These are phyloP conservation scores for Cephus pulcher DNA, from an alignment of 2,888 invertebrate genomes.

Conservation along the genomic window DNA sequence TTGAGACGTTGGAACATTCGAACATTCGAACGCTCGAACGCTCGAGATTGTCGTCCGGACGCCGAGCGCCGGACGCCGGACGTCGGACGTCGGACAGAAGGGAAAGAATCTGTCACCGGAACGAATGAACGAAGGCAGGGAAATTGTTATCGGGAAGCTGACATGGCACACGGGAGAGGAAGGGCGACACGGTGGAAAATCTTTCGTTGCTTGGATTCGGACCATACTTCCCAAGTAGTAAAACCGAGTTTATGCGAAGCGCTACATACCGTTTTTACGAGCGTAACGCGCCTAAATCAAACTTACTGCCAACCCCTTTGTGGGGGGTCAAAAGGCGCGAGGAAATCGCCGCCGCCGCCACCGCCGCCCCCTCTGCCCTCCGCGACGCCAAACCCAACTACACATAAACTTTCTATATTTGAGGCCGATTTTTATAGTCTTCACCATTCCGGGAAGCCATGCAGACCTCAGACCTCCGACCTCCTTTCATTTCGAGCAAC, in stretches of 20 bases:
- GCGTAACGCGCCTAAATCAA: constrained; percentile 10
- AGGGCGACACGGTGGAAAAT: not conserved
- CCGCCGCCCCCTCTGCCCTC: not conserved
- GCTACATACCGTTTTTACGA: constrained; percentile 6
- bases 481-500: constrained; percentile 24
- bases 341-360: not conserved
- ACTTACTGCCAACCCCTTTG: constrained; percentile 9
- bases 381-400: constrained; percentile 1
- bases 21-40: too few relatives aligned
- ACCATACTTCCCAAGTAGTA: constrained; percentile 1
- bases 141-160: too few relatives aligned
- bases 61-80: too few relatives aligned
- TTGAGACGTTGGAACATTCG: not conserved
- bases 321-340: not conserved
- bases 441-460: not conserved
- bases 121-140: too few relatives aligned
- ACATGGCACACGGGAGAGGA: too few relatives aligned
- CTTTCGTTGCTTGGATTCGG: not conserved
- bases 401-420: constrained; percentile 13
- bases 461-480: not conserved
- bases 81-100: too few relatives aligned
- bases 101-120: too few relatives aligned
- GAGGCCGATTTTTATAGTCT: constrained; percentile 27
- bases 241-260: constrained; percentile 1
- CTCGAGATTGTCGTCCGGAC: too few relatives aligned